These are phyloP conservation scores for Prunella strophiata DNA, from an alignment of 2,797 vertebrate genomes.

Conservation along the genomic window DNA sequence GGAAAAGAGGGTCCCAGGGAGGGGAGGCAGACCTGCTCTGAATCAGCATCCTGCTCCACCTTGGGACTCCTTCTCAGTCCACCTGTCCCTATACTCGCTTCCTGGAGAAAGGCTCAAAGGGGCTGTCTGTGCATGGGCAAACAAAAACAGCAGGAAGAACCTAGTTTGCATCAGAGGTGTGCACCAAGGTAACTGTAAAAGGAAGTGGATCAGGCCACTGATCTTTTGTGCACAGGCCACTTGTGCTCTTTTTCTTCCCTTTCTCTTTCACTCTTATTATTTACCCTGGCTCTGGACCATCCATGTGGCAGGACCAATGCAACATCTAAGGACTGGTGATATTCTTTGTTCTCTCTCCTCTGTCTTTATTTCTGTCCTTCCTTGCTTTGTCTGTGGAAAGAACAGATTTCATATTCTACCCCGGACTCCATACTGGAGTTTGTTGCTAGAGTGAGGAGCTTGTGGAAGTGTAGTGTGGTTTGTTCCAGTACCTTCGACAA, in stretches of 20 bases:
- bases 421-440: background rate
- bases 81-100: background rate
- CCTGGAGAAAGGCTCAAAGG: background rate
- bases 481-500: background rate
- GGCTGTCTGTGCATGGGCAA: fast-evolving
- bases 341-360: background rate
- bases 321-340: background rate
- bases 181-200: background rate
- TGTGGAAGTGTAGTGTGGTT: background rate
- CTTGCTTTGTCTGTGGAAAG: background rate
- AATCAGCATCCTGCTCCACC: background rate
- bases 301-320: background rate
- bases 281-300: background rate
- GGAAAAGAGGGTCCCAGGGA: background rate
- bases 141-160: background rate
- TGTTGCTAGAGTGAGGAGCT: background rate
- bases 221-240: too few relatives aligned
- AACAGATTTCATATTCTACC: too few relatives aligned
- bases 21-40: too few relatives aligned
- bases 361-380: background rate
- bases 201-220: background rate
- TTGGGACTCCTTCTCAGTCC: background rate
- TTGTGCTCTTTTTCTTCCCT: background rate
- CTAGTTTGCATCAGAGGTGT: background rate
- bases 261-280: background rate